phyloP scores from a whole-genome alignment of 2,888 invertebrate species.

The Melangyna quadrimaculata region DNA sequence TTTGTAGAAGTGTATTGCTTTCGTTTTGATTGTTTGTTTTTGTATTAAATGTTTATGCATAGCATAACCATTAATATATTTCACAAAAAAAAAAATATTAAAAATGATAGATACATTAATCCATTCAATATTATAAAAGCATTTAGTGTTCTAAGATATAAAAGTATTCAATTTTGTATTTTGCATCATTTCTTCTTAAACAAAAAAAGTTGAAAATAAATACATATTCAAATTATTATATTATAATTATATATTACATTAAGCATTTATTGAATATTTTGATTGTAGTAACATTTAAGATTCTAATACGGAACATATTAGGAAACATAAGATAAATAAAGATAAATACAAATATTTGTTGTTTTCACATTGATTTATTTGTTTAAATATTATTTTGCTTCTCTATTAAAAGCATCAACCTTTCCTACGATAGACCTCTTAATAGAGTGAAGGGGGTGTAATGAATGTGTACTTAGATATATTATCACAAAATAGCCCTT shows the following conservation, averaged over 20 bases:
- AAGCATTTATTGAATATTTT: constrained; percentile 14
- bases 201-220: neutral
- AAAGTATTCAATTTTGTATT: constrained; percentile 60
- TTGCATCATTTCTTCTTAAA: constrained; percentile 7
- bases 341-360: neutral
- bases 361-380: neutral
- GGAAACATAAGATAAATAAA: constrained; percentile 52
- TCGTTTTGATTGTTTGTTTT: constrained; percentile 6
- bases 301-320: constrained; percentile 31
- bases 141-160: constrained; percentile 38
- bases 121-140: constrained; percentile 24
- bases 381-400: too few relatives aligned
- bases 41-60: constrained; percentile 41
- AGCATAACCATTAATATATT: constrained; percentile 55
- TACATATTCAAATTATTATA: neutral
- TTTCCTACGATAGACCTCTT: too few relatives aligned
- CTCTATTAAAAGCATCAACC: too few relatives aligned
- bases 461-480: too few relatives aligned
- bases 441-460: too few relatives aligned
- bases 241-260: constrained; percentile 5
- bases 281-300: constrained; percentile 25
- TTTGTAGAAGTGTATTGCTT: neutral
- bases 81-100: constrained; percentile 15
- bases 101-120: constrained; percentile 20
- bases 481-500: too few relatives aligned